phyloP scores from a whole-genome alignment of 2,888 invertebrate species.

The Torymus aiolomorphi region DNA sequence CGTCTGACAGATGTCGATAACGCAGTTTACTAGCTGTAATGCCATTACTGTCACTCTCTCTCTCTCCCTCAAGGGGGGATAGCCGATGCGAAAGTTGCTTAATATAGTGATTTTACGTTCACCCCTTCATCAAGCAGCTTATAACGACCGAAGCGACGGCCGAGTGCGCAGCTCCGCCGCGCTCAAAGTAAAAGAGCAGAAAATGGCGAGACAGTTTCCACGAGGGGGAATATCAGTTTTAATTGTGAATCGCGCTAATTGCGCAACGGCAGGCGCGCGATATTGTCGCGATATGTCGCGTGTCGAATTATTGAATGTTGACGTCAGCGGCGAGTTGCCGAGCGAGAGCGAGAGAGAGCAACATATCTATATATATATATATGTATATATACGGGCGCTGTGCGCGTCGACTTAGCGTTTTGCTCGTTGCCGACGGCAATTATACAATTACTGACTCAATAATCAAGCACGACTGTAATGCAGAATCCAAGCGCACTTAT shows the following conservation, averaged over 20 bases:
- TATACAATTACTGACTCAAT: slow-evolving; percentile 69
- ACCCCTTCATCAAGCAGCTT: too few relatives aligned
- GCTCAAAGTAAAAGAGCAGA: not conserved
- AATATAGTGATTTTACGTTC: not conserved
- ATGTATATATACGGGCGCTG: too few relatives aligned
- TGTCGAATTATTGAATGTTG: slow-evolving; percentile 74
- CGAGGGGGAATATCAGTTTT: slow-evolving; percentile 59
- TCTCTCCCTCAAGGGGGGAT: not conserved
- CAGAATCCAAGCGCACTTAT: slow-evolving; percentile 41
- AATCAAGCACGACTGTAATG: slow-evolving; percentile 45
- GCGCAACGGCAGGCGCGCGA: slow-evolving; percentile 63
- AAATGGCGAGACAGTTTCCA: not conserved
- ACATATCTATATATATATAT: too few relatives aligned
- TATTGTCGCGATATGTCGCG: slow-evolving; percentile 71
- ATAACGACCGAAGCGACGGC: not conserved
- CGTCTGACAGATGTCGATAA: slow-evolving; percentile 22
- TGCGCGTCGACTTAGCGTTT: slow-evolving; percentile 59
- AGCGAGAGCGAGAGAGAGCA: not conserved
- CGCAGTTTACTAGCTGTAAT: slow-evolving; percentile 11
- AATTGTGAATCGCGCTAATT: slow-evolving; percentile 70
- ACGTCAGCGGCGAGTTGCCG: slow-evolving; percentile 66
- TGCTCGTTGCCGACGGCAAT: slow-evolving; percentile 69
- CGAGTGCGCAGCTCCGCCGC: not conserved
- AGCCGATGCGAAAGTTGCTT: not conserved
- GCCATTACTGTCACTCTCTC: not conserved